Evolutionary conservation across 1,140 invertebrate genomes (phyloP).

Genomic region (Rhysida immarginata): DNA sequence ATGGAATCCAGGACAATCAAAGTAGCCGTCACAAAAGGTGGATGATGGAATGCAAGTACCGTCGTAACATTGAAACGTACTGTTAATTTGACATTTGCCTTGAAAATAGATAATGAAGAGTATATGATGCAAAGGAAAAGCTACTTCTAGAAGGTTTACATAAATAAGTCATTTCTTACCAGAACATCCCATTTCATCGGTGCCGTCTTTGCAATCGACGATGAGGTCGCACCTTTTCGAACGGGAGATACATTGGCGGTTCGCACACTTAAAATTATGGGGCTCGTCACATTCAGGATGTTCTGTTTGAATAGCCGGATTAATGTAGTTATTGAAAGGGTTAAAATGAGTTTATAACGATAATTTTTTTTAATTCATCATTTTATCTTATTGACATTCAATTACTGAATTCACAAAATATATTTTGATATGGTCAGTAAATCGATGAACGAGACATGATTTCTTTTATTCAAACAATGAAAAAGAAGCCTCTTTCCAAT

Average conservation of each 20-base stretch:
- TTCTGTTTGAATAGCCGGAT: no score
- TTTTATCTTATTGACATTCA: neutral
- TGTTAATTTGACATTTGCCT: slow-evolving; percentile 17
- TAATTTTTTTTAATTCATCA: neutral
- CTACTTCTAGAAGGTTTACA: no score
- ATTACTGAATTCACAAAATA: no score
- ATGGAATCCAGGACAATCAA: slow-evolving; percentile 23
- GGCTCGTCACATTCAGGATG: neutral
- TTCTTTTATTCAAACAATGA: neutral
- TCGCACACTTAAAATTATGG: slow-evolving; percentile 4
- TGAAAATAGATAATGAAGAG: slow-evolving; percentile 3
- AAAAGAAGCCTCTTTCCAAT: no score
- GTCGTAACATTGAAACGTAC: slow-evolving; percentile 24
- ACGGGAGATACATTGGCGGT: slow-evolving; percentile 10
- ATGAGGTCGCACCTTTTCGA: slow-evolving; percentile 5
- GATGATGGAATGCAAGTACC: slow-evolving; percentile 22
- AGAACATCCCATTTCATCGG: slow-evolving; percentile 7
- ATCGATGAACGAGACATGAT: neutral
- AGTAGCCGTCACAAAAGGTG: slow-evolving; percentile 19
- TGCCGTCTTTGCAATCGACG: slow-evolving; percentile 9
- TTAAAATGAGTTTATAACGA: neutral
- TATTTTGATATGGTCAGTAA: no score
- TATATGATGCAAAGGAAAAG: neutral
- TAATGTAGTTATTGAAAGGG: no score
- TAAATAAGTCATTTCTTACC: slow-evolving; percentile 6